These are phyloP conservation scores for Chaetorhynchus papuensis DNA, from an alignment of 2,113 vertebrate species.

Conservation along the genomic window DNA sequence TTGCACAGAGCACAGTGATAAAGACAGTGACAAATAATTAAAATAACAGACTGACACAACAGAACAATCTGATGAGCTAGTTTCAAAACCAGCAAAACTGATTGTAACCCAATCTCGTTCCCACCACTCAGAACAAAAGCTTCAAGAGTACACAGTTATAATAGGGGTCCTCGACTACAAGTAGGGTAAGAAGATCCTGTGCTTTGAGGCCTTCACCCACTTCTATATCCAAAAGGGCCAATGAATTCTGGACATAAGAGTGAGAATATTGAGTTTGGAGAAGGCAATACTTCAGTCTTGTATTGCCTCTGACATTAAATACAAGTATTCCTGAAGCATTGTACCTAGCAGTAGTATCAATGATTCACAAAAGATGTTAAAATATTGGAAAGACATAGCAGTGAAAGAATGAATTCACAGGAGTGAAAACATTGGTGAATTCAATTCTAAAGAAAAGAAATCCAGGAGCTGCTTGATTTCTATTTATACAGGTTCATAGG, in stretches of 20 bases:
- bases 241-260: neutral
- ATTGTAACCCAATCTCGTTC: neutral
- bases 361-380: neutral
- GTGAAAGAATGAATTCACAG: neutral
- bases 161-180: fast-evolving
- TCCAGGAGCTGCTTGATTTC: neutral
- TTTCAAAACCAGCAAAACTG: neutral
- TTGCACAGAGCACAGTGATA: neutral
- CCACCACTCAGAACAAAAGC: neutral
- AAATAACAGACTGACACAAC: neutral
- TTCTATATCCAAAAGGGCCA: neutral
- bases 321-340: neutral
- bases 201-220: neutral
- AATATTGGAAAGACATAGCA: neutral
- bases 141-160: neutral
- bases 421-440: neutral
- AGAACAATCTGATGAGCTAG: neutral
- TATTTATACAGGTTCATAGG: neutral
- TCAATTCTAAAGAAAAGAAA: neutral
- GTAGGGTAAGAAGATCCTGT: neutral
- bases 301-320: neutral
- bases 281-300: neutral
- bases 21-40: neutral
- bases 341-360: neutral
- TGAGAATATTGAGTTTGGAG: neutral